Percentiles rank a stretch among this genome's conserved stretches.
Conservation (phyloP, 2,797 vertebrate species). For the Pipistrellus pygmaeus region DNA sequence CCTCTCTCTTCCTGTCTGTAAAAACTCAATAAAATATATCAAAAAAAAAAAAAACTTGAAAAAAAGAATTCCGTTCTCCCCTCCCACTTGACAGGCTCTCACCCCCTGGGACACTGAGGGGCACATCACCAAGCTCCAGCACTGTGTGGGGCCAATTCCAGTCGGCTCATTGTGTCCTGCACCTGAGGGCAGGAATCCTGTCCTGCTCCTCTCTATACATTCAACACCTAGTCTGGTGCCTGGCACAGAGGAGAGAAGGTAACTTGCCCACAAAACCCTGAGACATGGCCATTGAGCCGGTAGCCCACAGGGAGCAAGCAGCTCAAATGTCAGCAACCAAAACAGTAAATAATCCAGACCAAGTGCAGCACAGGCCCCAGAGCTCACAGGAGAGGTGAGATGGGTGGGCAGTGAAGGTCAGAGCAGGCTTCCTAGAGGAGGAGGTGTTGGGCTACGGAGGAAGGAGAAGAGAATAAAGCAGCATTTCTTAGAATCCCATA, state of each 20-base stretch:
- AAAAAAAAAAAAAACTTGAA: too few species aligned
- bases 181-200: background rate
- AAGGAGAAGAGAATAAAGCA: background rate
- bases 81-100: background rate
- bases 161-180: background rate
- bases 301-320: background rate
- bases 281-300: background rate
- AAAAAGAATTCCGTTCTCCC: background rate
- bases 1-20: too few species aligned
- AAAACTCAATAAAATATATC: too few species aligned
- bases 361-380: background rate
- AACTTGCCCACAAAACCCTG: background rate
- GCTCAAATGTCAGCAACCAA: background rate
- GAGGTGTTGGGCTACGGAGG: background rate
- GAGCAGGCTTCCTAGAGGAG: constrained; percentile 4
- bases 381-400: background rate
- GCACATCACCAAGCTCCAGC: background rate
- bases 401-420: background rate
- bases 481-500: background rate
- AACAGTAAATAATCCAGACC: background rate
- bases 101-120: background rate
- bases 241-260: background rate
- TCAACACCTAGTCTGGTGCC: background rate
- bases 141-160: background rate
- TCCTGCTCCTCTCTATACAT: background rate